Conservation (phyloP, 2,888 invertebrate genomes). For the Baccha elongata region DNA sequence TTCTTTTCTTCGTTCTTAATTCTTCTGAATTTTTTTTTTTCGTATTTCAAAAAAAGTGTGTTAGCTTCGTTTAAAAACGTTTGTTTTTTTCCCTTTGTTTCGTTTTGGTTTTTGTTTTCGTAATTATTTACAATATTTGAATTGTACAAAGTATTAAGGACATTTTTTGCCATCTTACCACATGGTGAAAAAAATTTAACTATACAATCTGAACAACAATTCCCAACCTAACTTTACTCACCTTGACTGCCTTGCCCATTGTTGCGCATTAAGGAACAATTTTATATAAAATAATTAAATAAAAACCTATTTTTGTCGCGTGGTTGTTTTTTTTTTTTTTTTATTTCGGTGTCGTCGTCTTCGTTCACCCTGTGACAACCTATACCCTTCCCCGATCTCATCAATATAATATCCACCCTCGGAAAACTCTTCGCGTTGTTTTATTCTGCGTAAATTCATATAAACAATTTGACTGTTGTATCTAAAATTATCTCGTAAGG, state of each 20-base stretch:
- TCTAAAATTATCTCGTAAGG: constrained; percentile 65
- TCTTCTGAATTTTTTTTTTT: constrained; percentile 6
- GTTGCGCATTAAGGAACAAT: constrained; percentile 54
- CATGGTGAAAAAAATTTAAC: background rate
- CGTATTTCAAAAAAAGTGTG: background rate
- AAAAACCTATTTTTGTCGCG: constrained; percentile 59
- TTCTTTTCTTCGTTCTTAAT: constrained; percentile 2
- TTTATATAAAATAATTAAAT: constrained; percentile 26
- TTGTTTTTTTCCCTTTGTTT: background rate
- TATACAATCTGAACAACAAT: background rate
- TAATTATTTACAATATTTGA: constrained; percentile 1
- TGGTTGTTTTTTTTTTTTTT: constrained; percentile 37
- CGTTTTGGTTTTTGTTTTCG: background rate
- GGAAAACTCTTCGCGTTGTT: constrained; percentile 32
- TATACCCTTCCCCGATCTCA: background rate
- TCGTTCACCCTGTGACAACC: background rate
- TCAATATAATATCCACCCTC: background rate
- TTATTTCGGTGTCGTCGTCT: constrained; percentile 9
- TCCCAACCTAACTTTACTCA: constrained; percentile 43
- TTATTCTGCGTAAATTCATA: constrained; percentile 54
- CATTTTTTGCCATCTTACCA: background rate
- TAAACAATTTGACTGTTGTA: constrained; percentile 62
- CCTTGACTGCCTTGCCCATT: constrained; percentile 56
- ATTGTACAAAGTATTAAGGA: background rate
- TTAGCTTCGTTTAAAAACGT: background rate